Percentiles rank a stretch among this genome's conserved stretches.
These are phyloP conservation scores for Serinus canaria DNA, from an alignment of 2,113 vertebrate species.

Conservation along the genomic window DNA sequence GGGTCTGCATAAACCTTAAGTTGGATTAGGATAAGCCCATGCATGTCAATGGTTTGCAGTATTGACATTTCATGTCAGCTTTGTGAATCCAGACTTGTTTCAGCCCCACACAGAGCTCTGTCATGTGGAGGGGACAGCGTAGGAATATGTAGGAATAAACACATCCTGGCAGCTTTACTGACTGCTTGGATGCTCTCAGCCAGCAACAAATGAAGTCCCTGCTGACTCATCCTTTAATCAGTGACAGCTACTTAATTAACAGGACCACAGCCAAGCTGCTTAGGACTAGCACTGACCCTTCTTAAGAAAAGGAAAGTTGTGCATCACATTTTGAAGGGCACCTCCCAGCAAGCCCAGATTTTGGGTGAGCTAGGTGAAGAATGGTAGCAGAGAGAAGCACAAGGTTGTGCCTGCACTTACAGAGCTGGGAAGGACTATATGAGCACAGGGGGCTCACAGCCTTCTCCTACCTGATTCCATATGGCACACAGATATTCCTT, in stretches of 20 bases:
- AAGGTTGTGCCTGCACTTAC: background rate
- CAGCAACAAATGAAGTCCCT: background rate
- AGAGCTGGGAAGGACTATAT: background rate
- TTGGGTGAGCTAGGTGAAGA: background rate
- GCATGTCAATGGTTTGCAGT: background rate
- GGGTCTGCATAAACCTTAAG: constrained; percentile 41
- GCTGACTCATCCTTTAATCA: constrained; percentile 43
- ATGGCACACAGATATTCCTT: background rate
- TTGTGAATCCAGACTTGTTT: background rate
- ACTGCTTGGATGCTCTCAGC: constrained; percentile 11
- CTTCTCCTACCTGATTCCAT: background rate
- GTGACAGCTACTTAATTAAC: constrained; percentile 42
- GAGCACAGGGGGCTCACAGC: background rate
- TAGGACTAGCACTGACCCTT: constrained; percentile 1
- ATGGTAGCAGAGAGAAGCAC: background rate
- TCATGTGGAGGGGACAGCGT: background rate
- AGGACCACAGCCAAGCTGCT: constrained; percentile 25
- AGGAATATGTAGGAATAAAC: background rate
- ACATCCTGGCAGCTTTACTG: background rate
- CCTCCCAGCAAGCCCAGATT: background rate
- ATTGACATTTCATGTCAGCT: constrained; percentile 13
- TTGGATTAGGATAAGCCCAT: constrained; percentile 50
- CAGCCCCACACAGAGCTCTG: background rate
- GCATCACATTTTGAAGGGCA: background rate
- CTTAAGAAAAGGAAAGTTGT: constrained; percentile 24